These are phyloP conservation scores for Platycheirus albimanus DNA, from an alignment of 2,888 invertebrate species.

Conservation along the genomic window DNA sequence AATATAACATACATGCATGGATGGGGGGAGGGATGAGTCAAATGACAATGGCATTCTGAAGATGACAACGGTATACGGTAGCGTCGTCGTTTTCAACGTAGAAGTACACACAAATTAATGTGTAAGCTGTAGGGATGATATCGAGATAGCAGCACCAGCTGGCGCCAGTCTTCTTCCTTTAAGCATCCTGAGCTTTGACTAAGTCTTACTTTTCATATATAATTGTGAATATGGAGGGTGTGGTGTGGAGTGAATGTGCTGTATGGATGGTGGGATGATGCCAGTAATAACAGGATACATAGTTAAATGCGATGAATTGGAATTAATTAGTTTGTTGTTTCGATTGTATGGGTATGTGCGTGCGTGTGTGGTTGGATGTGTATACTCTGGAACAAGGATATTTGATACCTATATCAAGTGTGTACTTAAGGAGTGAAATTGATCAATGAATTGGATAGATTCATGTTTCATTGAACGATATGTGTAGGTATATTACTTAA, in stretches of 20 bases:
- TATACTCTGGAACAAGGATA: no score
- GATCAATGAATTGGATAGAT: not conserved
- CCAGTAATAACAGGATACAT: conserved; percentile 56
- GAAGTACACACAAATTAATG: conserved; percentile 44
- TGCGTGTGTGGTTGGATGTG: no score
- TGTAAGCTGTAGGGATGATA: conserved; percentile 11
- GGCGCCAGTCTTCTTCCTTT: conserved; percentile 63
- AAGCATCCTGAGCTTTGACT: conserved; percentile 36
- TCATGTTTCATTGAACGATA: not conserved
- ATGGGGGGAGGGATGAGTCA: not conserved
- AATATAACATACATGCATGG: not conserved
- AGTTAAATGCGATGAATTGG: conserved; percentile 64
- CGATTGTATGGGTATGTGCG: not conserved
- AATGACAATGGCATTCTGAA: conserved; percentile 31
- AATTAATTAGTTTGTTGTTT: conserved; percentile 71
- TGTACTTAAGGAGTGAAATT: conserved; percentile 10
- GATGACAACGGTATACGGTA: conserved; percentile 44
- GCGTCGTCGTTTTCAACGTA: no score
- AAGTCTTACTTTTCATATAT: conserved; percentile 37
- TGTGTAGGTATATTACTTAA: not conserved
- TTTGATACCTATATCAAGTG: not conserved
- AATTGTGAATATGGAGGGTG: conserved; percentile 1
- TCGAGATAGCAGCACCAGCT: conserved; percentile 9
- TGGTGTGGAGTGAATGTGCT: conserved; percentile 19
- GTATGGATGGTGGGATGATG: conserved; percentile 41